A percentile compares a stretch with the other conserved stretches of the same genome.
Evolutionary conservation across 53 echinoderm and acorn worm genomes (phyloP).

Genomic region (Zoroaster sp.): DNA sequence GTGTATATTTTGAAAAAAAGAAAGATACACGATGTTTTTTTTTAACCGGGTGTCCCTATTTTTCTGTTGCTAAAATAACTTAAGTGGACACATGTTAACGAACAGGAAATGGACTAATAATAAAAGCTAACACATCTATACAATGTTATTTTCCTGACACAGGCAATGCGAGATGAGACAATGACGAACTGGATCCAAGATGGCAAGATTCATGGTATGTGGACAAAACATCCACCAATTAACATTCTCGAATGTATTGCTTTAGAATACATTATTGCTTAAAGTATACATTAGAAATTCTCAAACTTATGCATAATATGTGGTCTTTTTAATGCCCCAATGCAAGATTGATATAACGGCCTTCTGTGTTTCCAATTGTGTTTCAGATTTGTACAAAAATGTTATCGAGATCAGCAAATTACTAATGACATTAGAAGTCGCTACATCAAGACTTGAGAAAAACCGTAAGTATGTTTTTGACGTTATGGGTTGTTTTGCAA

Average conservation of each 20-base stretch:
- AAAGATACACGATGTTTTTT: too few species aligned
- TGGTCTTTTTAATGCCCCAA: too few species aligned
- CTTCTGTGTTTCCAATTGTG: too few species aligned
- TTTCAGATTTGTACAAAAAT: neutral
- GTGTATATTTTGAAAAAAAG: too few species aligned
- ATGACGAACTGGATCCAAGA: neutral
- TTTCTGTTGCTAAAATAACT: too few species aligned
- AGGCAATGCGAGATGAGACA: neutral
- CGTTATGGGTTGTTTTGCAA: neutral
- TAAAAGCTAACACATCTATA: neutral
- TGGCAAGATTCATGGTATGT: neutral
- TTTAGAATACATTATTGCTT: too few species aligned
- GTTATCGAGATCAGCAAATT: neutral
- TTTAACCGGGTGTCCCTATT: too few species aligned
- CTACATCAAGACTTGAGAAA: slow-evolving; percentile 10
- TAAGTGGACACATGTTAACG: neutral
- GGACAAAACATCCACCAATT: neutral
- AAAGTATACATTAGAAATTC: too few species aligned
- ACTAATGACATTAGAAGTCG: slow-evolving; percentile 3
- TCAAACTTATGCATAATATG: too few species aligned
- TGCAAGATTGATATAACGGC: too few species aligned
- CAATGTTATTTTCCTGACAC: neutral
- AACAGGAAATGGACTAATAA: neutral
- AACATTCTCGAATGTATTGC: too few species aligned
- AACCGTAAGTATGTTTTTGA: neutral